These are phyloP conservation scores for Petrolisthes cinctipes DNA, from an alignment of 2,888 invertebrate species.

Conservation along the genomic window DNA sequence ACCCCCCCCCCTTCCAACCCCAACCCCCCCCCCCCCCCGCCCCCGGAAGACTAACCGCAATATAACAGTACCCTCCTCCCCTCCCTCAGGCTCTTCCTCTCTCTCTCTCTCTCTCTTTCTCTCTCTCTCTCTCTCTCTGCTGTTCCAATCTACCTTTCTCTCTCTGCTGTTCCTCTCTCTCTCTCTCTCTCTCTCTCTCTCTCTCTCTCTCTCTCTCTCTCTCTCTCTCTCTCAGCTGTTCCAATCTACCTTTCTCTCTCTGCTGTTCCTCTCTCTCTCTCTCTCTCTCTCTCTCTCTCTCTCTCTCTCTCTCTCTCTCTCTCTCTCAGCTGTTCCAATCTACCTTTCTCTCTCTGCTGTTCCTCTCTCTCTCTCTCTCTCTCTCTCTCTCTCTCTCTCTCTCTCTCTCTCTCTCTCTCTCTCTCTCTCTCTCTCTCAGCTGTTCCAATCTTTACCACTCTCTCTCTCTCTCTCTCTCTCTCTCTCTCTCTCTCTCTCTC, in stretches of 20 bases:
- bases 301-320: background rate
- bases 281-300: background rate
- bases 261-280: background rate
- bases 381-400: background rate
- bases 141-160: background rate
- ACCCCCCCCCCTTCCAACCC: too few relatives aligned
- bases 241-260: background rate
- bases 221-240: background rate
- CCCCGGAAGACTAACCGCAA: background rate
- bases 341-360: background rate
- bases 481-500: background rate
- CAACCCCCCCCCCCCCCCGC: too few relatives aligned
- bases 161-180: background rate
- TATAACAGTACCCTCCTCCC: background rate
- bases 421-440: background rate
- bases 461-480: background rate
- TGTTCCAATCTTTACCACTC: background rate
- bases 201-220: background rate
- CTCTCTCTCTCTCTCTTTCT: background rate
- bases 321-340: background rate
- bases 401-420: background rate
- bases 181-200: background rate
- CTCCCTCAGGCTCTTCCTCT: too few relatives aligned
- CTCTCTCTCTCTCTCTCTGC: conserved; percentile 1
- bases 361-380: too few relatives aligned